Evolutionary conservation across 92 coral and sea anemone species (phyloP), one percentile per base, ranked within the genome.

Genomic region (Montipora capitata): DNA sequence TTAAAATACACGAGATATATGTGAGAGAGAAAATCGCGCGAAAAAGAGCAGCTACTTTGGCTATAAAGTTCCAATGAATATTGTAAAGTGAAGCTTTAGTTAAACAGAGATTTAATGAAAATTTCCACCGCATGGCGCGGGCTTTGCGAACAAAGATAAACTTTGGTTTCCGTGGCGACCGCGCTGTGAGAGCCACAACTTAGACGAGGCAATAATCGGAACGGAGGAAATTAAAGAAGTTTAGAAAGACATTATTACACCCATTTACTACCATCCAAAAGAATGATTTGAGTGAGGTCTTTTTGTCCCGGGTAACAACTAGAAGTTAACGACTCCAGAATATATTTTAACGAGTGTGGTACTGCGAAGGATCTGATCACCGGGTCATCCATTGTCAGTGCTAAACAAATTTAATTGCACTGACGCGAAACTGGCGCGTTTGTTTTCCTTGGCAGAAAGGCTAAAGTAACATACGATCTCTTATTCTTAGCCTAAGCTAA

Each of bases 1-100:
- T 74, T 63, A 77, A 79, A 77, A 77, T 71, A 78, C 40, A 13
- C 17, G 73, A 68, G 92, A 83, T 88, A 88, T 80, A 72, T 63
- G 71, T 66, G 10, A 49, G 66, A 65, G 41, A 51, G 51, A 27
- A 78, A 88, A 64, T 77, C 87, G 57, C 59, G 43, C 79, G 54
- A 59, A 58, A 58, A 82, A 72, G 69, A 82, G 27, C 63, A 82
- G 78, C 44, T 72, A 72, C 59, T 82, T 82, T n/a, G 16, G 68
- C n/a, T 58, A 56, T 57, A 44, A 72, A 45, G 77, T 52, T 62
- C 66, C 65, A n/a, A 66, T 68, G 68, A 81, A 81, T 62, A 41
- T 8, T 62, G 41, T 59, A 57, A 57, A 72, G 56, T 72, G 44
- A 56, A 41, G 45, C 68, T 68, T 83, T 83, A 72, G 12, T 83